These are phyloP conservation scores for Cataglyphis altisquamis DNA, from an alignment of 2,888 invertebrate genomes.

Conservation along the genomic window DNA sequence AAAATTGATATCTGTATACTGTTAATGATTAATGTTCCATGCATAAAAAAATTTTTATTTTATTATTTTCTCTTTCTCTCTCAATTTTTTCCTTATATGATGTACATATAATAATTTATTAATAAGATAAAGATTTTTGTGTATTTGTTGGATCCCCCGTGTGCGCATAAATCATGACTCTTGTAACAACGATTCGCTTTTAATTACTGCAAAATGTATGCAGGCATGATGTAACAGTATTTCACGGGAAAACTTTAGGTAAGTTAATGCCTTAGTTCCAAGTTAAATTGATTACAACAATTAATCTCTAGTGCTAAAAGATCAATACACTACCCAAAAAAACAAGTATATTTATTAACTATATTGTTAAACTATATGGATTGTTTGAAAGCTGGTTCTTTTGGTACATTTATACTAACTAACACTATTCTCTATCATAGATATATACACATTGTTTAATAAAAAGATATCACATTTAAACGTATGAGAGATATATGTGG, in stretches of 20 bases:
- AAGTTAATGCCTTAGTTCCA: conserved; percentile 19
- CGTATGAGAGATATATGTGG: neutral
- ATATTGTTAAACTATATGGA: conserved; percentile 19
- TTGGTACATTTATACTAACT: neutral
- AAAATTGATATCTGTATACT: neutral
- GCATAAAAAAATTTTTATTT: neutral
- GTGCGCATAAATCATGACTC: neutral
- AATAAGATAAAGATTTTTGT: neutral
- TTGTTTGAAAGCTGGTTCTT: neutral
- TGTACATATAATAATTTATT: neutral
- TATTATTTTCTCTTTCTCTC: neutral
- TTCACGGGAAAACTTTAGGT: conserved; percentile 18
- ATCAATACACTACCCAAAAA: conserved; percentile 20
- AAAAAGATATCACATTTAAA: neutral
- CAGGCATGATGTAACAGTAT: neutral
- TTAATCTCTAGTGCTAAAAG: conserved; percentile 29
- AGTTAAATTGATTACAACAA: conserved; percentile 41
- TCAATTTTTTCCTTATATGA: neutral
- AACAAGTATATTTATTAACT: conserved; percentile 2
- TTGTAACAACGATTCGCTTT: neutral
- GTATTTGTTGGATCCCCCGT: neutral
- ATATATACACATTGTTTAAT: neutral
- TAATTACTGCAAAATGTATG: conserved; percentile 11
- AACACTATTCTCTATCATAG: neutral
- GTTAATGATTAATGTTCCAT: neutral